Evolutionary conservation across 1,140 invertebrate species (phyloP), one percentile per base, ranked within the genome.

Genomic region (Drosophila lacertosa): DNA sequence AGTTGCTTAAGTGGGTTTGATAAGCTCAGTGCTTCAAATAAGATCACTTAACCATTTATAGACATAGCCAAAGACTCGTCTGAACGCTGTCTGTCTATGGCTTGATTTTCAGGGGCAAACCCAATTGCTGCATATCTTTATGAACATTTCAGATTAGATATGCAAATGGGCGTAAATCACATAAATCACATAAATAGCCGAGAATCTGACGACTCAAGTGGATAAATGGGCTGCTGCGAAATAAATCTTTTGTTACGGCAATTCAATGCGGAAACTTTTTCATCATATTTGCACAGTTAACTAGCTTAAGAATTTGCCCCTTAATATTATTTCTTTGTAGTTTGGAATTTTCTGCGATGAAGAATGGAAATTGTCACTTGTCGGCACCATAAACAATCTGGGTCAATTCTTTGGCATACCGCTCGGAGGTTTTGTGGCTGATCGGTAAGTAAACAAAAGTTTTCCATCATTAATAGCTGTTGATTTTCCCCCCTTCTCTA

Each of bases 351-450:
- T 63, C 47, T 91, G 89, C 45, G 75, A 83, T 4, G 86, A 90
- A 58, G 92, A 94, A 77, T 96, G 95, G 95, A 95, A 95, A 91
- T 89, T 95, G 35, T 93, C 95, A 0, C 82, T 95, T 59, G 93
- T 96, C 15, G 95, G 95, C 29, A 95, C 95, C 3, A 92, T 95
- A 6, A 95, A 95, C 86, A 95, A 94, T 81, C 83, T 95, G 35
- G 95, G 95, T 24, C 94, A 95, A 90, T 94, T 96, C 70, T 91
- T 95, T 11, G 94, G 95, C 4, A 91, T 96, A 67, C 93, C 94
- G 10, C 92, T 96, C 40, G 92, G 94, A 11, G 95, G 95, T 48
- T 92, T 94, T 65, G 90, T 95, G 5, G 95, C 95, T 3, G 95
- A 96, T 90, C 93, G 92, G 94, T 95, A 24, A 0, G 26, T 40